Evolutionary conservation across 1,140 invertebrate species (phyloP), one percentile per base, ranked within the genome.

Genomic region (Pseudomyrmex sp.): DNA sequence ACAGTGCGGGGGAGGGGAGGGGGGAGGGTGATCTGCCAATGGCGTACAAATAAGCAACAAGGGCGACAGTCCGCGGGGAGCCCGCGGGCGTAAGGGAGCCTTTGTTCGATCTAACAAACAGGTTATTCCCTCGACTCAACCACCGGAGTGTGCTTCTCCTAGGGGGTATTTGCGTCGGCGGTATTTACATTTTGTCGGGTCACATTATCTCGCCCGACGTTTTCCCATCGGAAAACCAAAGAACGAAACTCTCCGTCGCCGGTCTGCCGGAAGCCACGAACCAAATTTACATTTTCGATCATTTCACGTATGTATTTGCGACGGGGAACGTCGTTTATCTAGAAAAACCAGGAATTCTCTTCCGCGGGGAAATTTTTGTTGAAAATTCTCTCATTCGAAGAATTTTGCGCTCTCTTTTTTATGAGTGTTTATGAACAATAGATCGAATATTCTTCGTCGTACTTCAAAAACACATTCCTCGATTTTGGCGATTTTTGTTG

Each of bases 51-150:
- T 79, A 79, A 79, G 63, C 63, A 62, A 83, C 74, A 50, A 79
- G 75, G 58, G 56, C 23, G 62, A 75, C 61, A 48, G 59, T 74
- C 70, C 35, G 44, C 50, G 82, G 73, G 48, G 15, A 76, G 73
- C 61, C 62, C 61, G 52, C n/a, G 54, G 46, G 62, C 62, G 9
- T 68, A 58, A 83, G 48, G 52, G 74, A 68, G 74, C 50, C 46
- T 83, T 83, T 83, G 63, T 79, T 83, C 82, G 82, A 68, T 76
- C 44, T 59, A 23, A 69, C 73, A 79, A 83, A 83, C 74, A 79
- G 69, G 74, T 56, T 61, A 69, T 68, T 76, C 74, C 48, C 59
- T 46, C 46, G 7, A 18, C 12, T 35, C 35, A 18, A 35, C 73
- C 44, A 66, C 62, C 58, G 74, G 18, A 48, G 18, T 18, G 26